Conservation (phyloP, 2,113 vertebrate species). For the Mormyrus lacerda region DNA sequence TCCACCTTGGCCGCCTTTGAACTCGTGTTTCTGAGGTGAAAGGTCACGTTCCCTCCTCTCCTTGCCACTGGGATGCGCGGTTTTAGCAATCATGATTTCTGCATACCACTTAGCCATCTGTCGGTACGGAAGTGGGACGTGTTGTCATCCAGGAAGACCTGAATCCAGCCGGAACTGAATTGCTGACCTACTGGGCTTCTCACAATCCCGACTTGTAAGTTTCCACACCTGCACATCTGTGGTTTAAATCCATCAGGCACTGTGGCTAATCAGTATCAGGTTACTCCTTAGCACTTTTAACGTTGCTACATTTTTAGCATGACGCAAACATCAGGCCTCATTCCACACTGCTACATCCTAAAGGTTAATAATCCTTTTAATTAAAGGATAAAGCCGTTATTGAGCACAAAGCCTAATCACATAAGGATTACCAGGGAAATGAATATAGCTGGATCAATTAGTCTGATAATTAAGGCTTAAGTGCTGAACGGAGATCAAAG, state of each 20-base stretch:
- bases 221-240: background rate
- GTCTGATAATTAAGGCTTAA: slow-evolving; percentile 98
- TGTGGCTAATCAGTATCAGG: slow-evolving; percentile 39
- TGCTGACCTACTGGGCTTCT: background rate
- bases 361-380: slow-evolving; percentile 98
- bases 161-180: background rate
- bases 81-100: background rate
- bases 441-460: slow-evolving; percentile 93
- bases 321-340: slow-evolving; percentile 69
- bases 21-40: slow-evolving; percentile 33
- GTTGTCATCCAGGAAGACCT: background rate
- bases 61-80: slow-evolving; percentile 27
- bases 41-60: slow-evolving; percentile 31
- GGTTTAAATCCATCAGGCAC: background rate
- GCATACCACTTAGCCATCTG: background rate
- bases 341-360: slow-evolving; percentile 73
- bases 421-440: slow-evolving; percentile 93
- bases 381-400: slow-evolving; percentile 91
- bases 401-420: slow-evolving; percentile 89
- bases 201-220: background rate
- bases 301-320: slow-evolving; percentile 35
- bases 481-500: slow-evolving; percentile 91
- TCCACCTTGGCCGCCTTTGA: slow-evolving; percentile 56
- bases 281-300: slow-evolving; percentile 31
- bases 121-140: background rate